Percentiles rank a stretch among this genome's conserved stretches.
Evolutionary conservation across 2,113 vertebrate species (phyloP).

Genomic region (Takifugu flavidus): DNA sequence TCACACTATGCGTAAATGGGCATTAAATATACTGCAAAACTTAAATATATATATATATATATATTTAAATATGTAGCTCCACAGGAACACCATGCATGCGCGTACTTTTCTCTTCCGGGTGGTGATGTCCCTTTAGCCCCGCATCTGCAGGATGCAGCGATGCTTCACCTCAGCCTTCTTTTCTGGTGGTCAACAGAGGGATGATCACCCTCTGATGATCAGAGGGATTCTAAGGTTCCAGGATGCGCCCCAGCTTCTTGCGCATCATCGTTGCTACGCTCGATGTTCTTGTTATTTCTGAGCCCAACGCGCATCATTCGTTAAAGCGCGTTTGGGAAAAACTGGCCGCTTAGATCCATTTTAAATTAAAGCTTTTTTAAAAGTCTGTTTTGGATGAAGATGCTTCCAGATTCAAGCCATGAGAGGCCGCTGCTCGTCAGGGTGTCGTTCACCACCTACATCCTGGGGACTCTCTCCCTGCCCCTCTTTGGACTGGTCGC

Average conservation of each 20-base stretch:
- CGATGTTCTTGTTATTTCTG: background rate
- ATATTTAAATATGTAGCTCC: too few relatives aligned
- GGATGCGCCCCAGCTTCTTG: background rate
- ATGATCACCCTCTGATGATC: too few relatives aligned
- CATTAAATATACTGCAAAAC: too few relatives aligned
- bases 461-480: constrained; percentile 51
- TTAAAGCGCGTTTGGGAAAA: too few relatives aligned
- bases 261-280: background rate
- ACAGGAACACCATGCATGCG: too few relatives aligned
- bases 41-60: too few relatives aligned
- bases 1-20: too few relatives aligned
- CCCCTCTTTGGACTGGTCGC: constrained; percentile 62
- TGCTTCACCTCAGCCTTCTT: too few relatives aligned
- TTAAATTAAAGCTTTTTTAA: background rate
- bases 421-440: constrained; percentile 61
- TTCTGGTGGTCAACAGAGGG: too few relatives aligned
- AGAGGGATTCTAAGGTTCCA: background rate
- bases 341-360: background rate
- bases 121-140: background rate
- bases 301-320: background rate
- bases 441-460: constrained; percentile 52
- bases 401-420: constrained; percentile 52
- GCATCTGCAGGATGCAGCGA: background rate
- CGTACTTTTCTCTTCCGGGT: constrained; percentile 47
- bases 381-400: constrained; percentile 29